Evolutionary conservation across 2,797 vertebrate genomes (phyloP).

Genomic region (Okamejei kenojei): DNA sequence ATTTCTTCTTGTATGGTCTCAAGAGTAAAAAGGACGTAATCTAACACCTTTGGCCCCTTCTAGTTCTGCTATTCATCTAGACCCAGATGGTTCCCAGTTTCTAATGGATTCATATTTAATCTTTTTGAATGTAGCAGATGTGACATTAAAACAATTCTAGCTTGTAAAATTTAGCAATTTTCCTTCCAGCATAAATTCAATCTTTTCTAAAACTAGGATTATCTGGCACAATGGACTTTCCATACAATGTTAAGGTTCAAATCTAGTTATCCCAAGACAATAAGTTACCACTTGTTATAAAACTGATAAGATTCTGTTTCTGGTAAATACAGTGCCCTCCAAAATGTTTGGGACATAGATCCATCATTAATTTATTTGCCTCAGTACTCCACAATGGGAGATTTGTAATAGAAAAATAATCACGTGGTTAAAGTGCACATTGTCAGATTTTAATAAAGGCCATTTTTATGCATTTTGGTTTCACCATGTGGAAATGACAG

Average conservation of each 20-base stretch:
- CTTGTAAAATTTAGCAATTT: neutral
- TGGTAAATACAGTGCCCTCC: too few species aligned
- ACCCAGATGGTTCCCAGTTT: neutral
- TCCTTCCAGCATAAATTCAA: neutral
- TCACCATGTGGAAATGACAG: too few species aligned
- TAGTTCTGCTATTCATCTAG: neutral
- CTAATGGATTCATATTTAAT: slow-evolving; percentile 1
- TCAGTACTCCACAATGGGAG: too few species aligned
- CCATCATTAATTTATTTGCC: too few species aligned
- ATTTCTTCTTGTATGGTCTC: neutral
- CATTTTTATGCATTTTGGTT: too few species aligned
- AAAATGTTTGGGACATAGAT: too few species aligned
- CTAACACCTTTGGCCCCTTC: neutral
- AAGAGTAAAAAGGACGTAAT: neutral
- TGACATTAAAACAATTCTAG: neutral
- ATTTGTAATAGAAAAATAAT: too few species aligned
- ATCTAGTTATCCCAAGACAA: neutral
- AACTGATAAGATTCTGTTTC: neutral
- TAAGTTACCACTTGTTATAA: neutral
- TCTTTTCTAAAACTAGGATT: neutral
- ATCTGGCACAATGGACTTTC: neutral
- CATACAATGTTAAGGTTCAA: neutral
- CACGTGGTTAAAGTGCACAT: too few species aligned
- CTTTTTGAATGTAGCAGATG: neutral
- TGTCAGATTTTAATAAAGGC: too few species aligned